These are phyloP conservation scores for Diaphora mendica DNA, from an alignment of 2,888 invertebrate species.

Conservation along the genomic window DNA sequence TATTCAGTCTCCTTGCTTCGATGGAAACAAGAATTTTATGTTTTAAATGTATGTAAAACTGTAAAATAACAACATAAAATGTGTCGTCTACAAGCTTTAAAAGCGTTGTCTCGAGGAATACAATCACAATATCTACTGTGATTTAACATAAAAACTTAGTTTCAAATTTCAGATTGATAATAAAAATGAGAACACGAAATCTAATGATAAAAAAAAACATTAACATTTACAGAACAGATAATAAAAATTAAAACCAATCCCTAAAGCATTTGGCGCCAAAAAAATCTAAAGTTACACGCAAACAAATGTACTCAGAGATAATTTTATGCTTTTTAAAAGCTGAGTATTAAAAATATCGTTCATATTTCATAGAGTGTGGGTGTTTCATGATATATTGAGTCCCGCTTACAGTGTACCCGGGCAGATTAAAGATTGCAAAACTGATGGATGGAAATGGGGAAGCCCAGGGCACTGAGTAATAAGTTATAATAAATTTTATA, in stretches of 20 bases:
- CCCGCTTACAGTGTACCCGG: conserved; percentile 39
- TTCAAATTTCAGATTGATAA: background rate
- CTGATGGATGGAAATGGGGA: conserved; percentile 66
- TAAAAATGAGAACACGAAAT: conserved; percentile 8
- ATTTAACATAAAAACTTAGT: background rate
- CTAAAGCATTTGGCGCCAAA: conserved; percentile 19
- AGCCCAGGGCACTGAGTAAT: conserved; percentile 60
- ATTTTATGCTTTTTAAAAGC: conserved; percentile 40
- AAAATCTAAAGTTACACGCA: conserved; percentile 24
- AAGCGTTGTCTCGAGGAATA: background rate
- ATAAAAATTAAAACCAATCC: conserved; percentile 1
- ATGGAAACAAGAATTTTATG: background rate
- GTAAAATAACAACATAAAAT: conserved; percentile 4
- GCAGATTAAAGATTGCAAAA: conserved; percentile 66
- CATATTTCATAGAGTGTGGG: conserved; percentile 57
- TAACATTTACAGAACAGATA: conserved; percentile 13
- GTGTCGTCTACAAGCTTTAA: background rate
- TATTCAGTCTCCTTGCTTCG: background rate
- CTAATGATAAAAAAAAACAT: conserved; percentile 4
- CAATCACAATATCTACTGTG: conserved; percentile 2
- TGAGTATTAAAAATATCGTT: conserved; percentile 47
- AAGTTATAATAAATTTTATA: conserved; percentile 46
- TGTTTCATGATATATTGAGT: conserved; percentile 58
- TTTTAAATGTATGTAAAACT: background rate
- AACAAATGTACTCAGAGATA: conserved; percentile 38